Percentiles rank a stretch among this genome's conserved stretches.
These are phyloP conservation scores for Amphiprion ocellaris DNA, from an alignment of 2,113 vertebrate species.

Conservation along the genomic window DNA sequence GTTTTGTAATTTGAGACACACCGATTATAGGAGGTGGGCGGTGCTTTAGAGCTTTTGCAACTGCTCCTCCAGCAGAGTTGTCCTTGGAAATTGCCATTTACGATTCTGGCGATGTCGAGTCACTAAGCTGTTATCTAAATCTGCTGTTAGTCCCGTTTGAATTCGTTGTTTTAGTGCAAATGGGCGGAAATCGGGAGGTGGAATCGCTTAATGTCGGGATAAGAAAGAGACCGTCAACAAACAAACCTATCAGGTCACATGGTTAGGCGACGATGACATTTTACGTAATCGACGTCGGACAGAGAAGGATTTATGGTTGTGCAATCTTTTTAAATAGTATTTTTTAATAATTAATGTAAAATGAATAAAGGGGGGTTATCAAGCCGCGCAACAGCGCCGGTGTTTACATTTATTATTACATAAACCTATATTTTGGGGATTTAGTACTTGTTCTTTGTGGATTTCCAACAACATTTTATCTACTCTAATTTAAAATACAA, in stretches of 20 bases:
- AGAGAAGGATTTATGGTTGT: neutral
- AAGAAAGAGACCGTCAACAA: neutral
- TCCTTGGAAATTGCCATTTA: accelerated
- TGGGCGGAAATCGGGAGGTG: accelerated
- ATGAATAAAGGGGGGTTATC: too few relatives aligned
- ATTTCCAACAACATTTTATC: too few relatives aligned
- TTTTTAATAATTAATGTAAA: too few relatives aligned
- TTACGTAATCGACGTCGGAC: slow-evolving; percentile 6
- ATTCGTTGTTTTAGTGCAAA: neutral
- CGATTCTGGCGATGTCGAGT: accelerated
- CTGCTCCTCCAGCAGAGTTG: neutral
- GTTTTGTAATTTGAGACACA: slow-evolving; percentile 2
- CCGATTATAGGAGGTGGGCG: neutral
- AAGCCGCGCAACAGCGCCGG: too few relatives aligned
- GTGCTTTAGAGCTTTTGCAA: neutral
- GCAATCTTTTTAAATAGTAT: too few relatives aligned
- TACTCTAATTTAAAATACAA: too few relatives aligned
- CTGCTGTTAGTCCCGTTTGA: neutral
- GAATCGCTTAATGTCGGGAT: neutral
- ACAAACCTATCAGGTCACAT: slow-evolving; percentile 9
- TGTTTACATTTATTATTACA: too few relatives aligned
- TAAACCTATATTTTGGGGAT: too few relatives aligned
- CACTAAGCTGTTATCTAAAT: accelerated
- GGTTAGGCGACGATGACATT: slow-evolving; percentile 10
- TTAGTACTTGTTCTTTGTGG: too few relatives aligned